Evolutionary conservation across 2,113 vertebrate genomes (phyloP).

Genomic region (Brachyhypopomus occidentalis): DNA sequence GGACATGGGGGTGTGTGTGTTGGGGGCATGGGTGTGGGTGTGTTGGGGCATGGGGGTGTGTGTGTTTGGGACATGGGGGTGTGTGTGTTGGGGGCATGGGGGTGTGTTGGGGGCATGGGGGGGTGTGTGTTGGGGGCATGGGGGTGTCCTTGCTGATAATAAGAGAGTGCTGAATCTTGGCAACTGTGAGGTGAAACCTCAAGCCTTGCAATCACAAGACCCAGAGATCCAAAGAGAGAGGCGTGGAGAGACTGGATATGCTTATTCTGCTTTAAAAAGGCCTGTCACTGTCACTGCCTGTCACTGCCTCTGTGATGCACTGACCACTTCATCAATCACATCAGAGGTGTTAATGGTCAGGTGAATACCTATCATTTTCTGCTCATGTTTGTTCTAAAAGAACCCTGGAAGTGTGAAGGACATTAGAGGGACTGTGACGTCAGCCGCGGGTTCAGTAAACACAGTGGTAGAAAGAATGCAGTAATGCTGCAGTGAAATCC

Average conservation of each 20-base stretch:
- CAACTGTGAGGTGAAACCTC: conserved; percentile 19
- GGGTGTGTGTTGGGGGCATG: neutral
- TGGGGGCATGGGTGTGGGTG: too few relatives aligned
- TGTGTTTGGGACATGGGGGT: too few relatives aligned
- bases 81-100: too few relatives aligned
- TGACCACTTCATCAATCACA: conserved; percentile 36
- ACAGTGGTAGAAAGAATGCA: neutral
- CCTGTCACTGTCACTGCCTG: conserved; percentile 33
- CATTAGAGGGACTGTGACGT: neutral
- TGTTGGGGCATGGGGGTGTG: too few relatives aligned
- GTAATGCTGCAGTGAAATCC: too few relatives aligned
- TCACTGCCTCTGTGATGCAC: conserved; percentile 36
- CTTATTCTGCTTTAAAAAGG: conserved; percentile 36
- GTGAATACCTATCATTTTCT: conserved; percentile 31
- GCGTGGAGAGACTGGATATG: conserved; percentile 3
- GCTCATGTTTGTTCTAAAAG: conserved; percentile 7
- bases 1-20: too few relatives aligned
- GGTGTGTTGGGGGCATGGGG: too few relatives aligned
- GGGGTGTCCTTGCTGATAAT: neutral
- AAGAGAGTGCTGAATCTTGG: conserved; percentile 7
- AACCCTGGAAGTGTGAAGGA: too few relatives aligned
- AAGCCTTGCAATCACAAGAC: neutral
- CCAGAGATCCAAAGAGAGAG: neutral
- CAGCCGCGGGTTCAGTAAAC: neutral
- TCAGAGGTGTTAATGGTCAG: conserved; percentile 26